phyloP scores from a whole-genome alignment of 1,140 invertebrate genomes.

The Belonocnema kinseyi region DNA sequence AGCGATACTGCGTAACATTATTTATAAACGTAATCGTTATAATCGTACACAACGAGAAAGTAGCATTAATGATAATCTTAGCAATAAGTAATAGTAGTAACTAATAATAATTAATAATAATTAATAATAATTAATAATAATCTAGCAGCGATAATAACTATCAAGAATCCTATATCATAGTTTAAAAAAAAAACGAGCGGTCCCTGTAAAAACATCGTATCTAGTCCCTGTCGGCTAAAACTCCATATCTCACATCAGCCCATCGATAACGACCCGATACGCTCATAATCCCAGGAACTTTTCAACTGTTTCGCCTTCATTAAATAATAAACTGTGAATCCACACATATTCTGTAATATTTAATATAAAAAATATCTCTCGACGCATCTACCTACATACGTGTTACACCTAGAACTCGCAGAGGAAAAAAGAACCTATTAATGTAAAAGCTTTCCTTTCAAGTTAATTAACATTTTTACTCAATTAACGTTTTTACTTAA shows the following conservation, averaged over 20 bases:
- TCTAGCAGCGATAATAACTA: constrained; percentile 44
- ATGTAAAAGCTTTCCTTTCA: constrained; percentile 9
- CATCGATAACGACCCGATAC: constrained; percentile 24
- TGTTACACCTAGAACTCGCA: constrained; percentile 39
- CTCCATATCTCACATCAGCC: not conserved
- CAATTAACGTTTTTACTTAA: too few relatives aligned
- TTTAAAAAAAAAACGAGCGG: not conserved
- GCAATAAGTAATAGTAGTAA: constrained; percentile 47
- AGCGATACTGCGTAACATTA: constrained; percentile 46
- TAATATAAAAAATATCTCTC: constrained; percentile 59
- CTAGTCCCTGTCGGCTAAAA: constrained; percentile 12
- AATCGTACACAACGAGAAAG: constrained; percentile 11
- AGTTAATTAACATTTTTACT: not conserved
- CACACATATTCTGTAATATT: constrained; percentile 43
- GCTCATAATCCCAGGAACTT: constrained; percentile 10
- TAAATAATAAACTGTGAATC: constrained; percentile 32
- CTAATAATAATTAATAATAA: constrained; percentile 38
- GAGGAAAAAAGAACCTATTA: constrained; percentile 32
- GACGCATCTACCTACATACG: constrained; percentile 45
- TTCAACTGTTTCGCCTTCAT: constrained; percentile 11
- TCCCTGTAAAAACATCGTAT: constrained; percentile 22
- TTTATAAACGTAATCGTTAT: constrained; percentile 47
- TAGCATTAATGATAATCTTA: constrained; percentile 44
- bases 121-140: constrained; percentile 39
- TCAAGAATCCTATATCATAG: constrained; percentile 30